A percentile compares a stretch with the other conserved stretches of the same genome.
phyloP scores from a whole-genome alignment of 2,888 invertebrate genomes.

The Tiliacea citrago region DNA sequence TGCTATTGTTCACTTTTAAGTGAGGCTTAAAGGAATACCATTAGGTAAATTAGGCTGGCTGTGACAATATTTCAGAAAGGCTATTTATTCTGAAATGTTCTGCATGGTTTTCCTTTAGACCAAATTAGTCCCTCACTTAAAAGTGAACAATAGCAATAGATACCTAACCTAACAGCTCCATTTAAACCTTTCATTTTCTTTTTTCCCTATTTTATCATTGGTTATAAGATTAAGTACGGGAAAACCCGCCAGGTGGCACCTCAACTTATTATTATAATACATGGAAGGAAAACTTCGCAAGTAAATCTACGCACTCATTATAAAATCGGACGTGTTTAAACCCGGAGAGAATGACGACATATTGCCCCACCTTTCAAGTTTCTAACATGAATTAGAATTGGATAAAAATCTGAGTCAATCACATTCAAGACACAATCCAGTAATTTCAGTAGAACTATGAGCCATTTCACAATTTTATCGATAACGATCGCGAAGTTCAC shows the following conservation, averaged over 20 bases:
- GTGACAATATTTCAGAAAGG: too few relatives aligned
- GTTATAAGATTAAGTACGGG: not conserved
- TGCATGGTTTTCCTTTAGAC: not conserved
- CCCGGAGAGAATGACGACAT: not conserved
- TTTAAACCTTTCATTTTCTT: not conserved
- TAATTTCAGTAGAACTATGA: too few relatives aligned
- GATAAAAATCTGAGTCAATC: not conserved
- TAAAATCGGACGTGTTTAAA: conserved; percentile 16
- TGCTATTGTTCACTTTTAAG: too few relatives aligned
- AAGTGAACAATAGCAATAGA: not conserved
- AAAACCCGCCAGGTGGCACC: conserved; percentile 5
- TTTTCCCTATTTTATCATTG: not conserved
- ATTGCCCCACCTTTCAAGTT: conserved; percentile 11
- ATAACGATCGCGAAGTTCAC: too few relatives aligned
- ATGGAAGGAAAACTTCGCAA: conserved; percentile 18
- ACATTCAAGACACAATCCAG: not conserved
- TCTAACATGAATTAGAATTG: not conserved
- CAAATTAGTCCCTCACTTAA: not conserved
- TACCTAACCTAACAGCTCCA: not conserved
- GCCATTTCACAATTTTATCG: too few relatives aligned
- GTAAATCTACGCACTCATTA: conserved; percentile 13
- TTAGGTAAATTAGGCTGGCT: too few relatives aligned
- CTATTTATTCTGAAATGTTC: too few relatives aligned
- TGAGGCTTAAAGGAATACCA: too few relatives aligned
- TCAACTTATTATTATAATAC: not conserved